A percentile compares a stretch with the other conserved stretches of the same genome.
These are phyloP conservation scores for Prionailurus viverrinus DNA, from an alignment of 2,113 vertebrate species.

Conservation along the genomic window DNA sequence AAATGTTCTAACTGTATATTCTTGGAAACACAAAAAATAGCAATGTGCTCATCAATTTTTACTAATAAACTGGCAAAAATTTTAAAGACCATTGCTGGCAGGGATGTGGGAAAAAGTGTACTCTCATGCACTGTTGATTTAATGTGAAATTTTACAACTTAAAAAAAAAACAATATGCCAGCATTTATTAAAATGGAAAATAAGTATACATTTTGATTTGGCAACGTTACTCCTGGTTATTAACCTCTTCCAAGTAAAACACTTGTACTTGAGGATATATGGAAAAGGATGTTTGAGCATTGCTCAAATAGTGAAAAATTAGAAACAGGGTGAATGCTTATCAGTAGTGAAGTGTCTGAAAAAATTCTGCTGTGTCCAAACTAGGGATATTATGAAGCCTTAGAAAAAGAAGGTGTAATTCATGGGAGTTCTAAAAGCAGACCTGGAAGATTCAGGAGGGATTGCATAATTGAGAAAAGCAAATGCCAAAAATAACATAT, in stretches of 20 bases:
- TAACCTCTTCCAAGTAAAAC: neutral
- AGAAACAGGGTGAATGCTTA: neutral
- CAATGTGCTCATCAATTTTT: neutral
- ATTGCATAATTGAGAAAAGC: neutral
- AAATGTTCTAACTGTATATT: neutral
- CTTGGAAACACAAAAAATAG: neutral
- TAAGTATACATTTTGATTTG: neutral
- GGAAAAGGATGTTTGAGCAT: neutral
- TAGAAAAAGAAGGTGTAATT: neutral
- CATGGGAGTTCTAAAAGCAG: neutral
- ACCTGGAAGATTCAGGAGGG: neutral
- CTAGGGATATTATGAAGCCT: neutral
- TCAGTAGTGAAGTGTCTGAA: neutral
- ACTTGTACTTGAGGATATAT: neutral
- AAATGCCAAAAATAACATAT: neutral
- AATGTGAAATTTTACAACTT: neutral
- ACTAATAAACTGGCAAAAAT: neutral
- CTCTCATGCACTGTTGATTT: neutral
- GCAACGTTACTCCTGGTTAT: neutral
- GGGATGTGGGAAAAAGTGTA: neutral
- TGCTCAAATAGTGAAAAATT: neutral
- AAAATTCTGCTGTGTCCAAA: neutral
- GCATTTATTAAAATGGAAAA: neutral
- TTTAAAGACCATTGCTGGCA: neutral
- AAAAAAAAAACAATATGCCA: neutral